Base-by-base conservation (phyloP, 2,888 invertebrate species). In the Drosophila maculinotata region DNA sequence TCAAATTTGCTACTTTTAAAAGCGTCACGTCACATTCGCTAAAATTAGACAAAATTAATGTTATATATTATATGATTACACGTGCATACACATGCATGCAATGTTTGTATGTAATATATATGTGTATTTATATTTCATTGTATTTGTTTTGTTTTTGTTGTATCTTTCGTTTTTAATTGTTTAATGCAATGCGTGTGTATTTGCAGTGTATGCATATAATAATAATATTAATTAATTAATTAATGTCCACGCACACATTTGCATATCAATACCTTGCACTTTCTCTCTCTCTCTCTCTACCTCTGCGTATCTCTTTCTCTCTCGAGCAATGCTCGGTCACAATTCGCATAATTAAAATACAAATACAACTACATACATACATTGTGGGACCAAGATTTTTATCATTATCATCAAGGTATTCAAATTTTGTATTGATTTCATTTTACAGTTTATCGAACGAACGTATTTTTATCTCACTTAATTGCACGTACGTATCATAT, bases 401-500 rank as follows among this genome's bases (percentile, higher is more conserved):
- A 53, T 66, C 52, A 47, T 15, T 66, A 48, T 35, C 33, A 45
- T 68, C 57, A 38, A 49, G 33, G 45, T 15, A n/a, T 41, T 26
- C 39, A 41, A 42, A 14, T 36, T 38, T 68, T 48, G 12, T 9
- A 53, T 36, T 31, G 41, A n/a, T 38, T 60, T 54, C 28, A 36
- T 60, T 51, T 57, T 33, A 38, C 12, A 35, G 45, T 35, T 28
- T 28, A 17, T 42, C 31, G 23, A 63, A 33, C 35, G 20, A 69
- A 54, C 44, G 15, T 52, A 33, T 49, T 45, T 58, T 49, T 64
- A 69, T 20, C 44, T 67, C 64, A 69, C 80, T 81, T 82, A 80
- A 83, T 80, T 80, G 79, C 84, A 83, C 84, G 72, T 75, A 58
- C 49, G 59, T 69, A 72, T 69, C 9, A 54, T 66, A 57, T 67